Percentiles rank a stretch among this genome's conserved stretches.
Conservation (phyloP, 1,140 invertebrate species). For the Dendrolimus kikuchii region DNA sequence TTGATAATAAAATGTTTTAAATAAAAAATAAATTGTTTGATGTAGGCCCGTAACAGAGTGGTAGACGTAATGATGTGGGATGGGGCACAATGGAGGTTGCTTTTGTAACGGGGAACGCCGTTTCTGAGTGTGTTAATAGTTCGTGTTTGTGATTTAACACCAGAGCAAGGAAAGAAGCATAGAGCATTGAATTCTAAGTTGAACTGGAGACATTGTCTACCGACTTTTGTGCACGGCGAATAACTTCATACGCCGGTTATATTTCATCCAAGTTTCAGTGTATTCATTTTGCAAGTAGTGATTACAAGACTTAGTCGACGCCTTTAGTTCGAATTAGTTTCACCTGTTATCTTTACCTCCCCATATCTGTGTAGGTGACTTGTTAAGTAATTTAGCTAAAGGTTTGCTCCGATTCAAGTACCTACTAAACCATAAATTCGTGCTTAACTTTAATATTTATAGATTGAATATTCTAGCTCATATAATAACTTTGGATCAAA, state of each 20-base stretch:
- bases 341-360: conserved; percentile 45
- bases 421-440: conserved; percentile 2
- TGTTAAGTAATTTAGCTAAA: conserved; percentile 49
- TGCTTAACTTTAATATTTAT: no score
- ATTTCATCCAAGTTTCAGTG: conserved; percentile 65
- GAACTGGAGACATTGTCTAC: conserved; percentile 32
- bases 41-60: conserved; percentile 1
- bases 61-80: no score
- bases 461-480: no score
- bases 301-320: conserved; percentile 62
- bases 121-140: conserved; percentile 6
- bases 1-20: conserved; percentile 22
- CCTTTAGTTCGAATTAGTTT: conserved; percentile 55
- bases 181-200: conserved; percentile 25
- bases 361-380: conserved; percentile 29
- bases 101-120: background rate
- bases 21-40: conserved; percentile 14
- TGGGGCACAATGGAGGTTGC: background rate
- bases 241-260: conserved; percentile 57
- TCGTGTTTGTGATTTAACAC: conserved; percentile 13
- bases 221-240: conserved; percentile 25
- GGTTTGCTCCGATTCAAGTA: conserved; percentile 38
- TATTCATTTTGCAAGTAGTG: conserved; percentile 68
- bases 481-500: no score
- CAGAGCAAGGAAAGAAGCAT: conserved; percentile 4